Evolutionary conservation across 1,140 invertebrate genomes (phyloP), one percentile per base, ranked within the genome.

Genomic region (Melipona quadrifasciata): DNA sequence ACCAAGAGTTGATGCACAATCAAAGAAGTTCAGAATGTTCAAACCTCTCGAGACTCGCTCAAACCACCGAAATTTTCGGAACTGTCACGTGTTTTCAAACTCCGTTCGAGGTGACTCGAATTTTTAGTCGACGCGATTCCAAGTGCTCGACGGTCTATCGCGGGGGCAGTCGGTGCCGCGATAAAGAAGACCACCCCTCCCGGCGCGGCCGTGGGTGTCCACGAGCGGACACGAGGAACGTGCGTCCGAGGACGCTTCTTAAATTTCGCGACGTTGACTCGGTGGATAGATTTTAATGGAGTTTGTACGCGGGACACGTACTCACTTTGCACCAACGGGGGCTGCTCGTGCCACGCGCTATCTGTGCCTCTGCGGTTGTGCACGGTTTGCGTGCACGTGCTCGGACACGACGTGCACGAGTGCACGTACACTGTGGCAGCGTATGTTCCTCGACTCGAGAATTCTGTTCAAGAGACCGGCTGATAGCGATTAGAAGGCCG

Each of bases 201-300:
- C 67, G 14, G 16, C 11, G 11, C 12, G 10, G 3, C 14, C 58
- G 58, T n/a, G 24, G 1, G 6, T 67, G 12, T 39, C 11, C 1
- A 12, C 21, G 8, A 67, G 31, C 39, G 17, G n/a, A 58, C 21
- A 47, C 39, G 39, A 10, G 53, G 57, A 68, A 67, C 70, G 76
- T 73, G 89, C 79, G 64, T 70, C 39, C 73, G 85, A 84, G 8
- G 88, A 89, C 88, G 83, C 84, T 93, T 91, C 90, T 92, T 93
- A 92, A 94, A 93, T 93, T 93, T 91, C 91, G 78, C 87, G 88
- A 87, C 89, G 53, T 67, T 65, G 21, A 53, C 84, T 55, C 68
- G 74, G 84, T 68, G 90, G 91, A 94, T 94, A 93, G 93, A 94
- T 94, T 94, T 94, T 94, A 94, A 94, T 94, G 91, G 93, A 86